phyloP scores from a whole-genome alignment of 2,888 invertebrate species.

The Lasius fuliginosus region DNA sequence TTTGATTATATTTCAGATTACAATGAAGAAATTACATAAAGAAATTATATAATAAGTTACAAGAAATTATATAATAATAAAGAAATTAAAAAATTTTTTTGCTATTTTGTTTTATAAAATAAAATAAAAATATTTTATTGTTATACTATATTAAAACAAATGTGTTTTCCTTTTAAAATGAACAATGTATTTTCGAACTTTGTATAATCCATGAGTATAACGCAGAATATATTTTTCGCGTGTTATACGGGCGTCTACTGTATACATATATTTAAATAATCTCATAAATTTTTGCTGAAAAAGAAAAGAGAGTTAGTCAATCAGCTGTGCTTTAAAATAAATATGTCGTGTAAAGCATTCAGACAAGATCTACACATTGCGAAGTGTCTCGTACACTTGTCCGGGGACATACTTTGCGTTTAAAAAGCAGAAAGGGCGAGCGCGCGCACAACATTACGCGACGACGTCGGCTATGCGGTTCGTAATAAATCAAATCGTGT shows the following conservation, averaged over 20 bases:
- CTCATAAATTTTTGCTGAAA: slow-evolving; percentile 15
- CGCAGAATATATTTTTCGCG: not conserved
- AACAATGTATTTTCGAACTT: not conserved
- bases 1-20: too few species aligned
- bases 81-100: not conserved
- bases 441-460: slow-evolving; percentile 57
- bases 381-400: slow-evolving; percentile 54
- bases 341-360: slow-evolving; percentile 41
- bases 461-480: slow-evolving; percentile 65
- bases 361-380: slow-evolving; percentile 52
- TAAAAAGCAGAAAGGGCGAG: slow-evolving; percentile 60
- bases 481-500: slow-evolving; percentile 84
- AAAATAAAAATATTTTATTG: not conserved
- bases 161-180: too few species aligned
- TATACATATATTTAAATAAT: not conserved
- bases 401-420: slow-evolving; percentile 59
- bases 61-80: not conserved
- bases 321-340: slow-evolving; percentile 17
- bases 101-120: not conserved
- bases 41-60: not conserved
- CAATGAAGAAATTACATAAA: not conserved
- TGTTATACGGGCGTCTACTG: not conserved
- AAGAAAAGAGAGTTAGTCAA: not conserved
- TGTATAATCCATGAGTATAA: not conserved
- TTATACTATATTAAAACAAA: not conserved